Evolutionary conservation across 1,140 invertebrate genomes (phyloP).

Genomic region (Drosophila nebulosa): DNA sequence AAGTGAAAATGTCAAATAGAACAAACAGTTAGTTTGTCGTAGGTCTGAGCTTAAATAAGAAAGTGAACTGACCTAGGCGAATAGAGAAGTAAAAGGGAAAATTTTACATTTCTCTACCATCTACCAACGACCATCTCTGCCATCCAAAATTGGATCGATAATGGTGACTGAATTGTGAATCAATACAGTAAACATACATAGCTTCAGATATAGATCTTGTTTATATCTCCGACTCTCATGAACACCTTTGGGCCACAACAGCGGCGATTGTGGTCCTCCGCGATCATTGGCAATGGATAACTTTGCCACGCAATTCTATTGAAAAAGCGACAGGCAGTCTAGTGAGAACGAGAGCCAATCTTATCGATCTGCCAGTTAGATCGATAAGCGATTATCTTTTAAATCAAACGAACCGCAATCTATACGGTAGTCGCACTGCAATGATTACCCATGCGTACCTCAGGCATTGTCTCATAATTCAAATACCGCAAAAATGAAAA

Average conservation of each 20-base stretch:
- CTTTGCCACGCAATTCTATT: conserved; percentile 28
- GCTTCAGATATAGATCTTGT: not conserved
- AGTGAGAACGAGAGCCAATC: conserved; percentile 33
- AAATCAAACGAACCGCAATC: conserved; percentile 65
- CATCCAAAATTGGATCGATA: no score
- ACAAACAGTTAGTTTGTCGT: conserved; percentile 68
- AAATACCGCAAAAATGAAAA: conserved; percentile 58
- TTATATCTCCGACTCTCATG: conserved; percentile 32
- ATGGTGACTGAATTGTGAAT: not conserved
- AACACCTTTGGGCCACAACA: conserved; percentile 42
- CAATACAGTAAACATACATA: not conserved
- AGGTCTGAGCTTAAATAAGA: conserved; percentile 42
- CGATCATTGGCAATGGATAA: not conserved
- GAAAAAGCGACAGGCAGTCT: conserved; percentile 67
- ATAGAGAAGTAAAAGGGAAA: conserved; percentile 43
- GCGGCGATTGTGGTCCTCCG: conserved; percentile 8
- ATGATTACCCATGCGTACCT: conserved; percentile 54
- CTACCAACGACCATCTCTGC: no score
- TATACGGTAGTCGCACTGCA: conserved; percentile 57
- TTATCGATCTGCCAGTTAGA: conserved; percentile 50
- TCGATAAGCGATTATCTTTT: conserved; percentile 41
- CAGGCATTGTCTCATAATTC: conserved; percentile 62
- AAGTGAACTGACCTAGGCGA: conserved; percentile 21
- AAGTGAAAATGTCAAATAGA: conserved; percentile 46
- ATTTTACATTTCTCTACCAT: not conserved